Evolutionary conservation across 2,888 invertebrate species (phyloP), one percentile per base, ranked within the genome.

Genomic region (Parapristionchus giblindavisi): DNA sequence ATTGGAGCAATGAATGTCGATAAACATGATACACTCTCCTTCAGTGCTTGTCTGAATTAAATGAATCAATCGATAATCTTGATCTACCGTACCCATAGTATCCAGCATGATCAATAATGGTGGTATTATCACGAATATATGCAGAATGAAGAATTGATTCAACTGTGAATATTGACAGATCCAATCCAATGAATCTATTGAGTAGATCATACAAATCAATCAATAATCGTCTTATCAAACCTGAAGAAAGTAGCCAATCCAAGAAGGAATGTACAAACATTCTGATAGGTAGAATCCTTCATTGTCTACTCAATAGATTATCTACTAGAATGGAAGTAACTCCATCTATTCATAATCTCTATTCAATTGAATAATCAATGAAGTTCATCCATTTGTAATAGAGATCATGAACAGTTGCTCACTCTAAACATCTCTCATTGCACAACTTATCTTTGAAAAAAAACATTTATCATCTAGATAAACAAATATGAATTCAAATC

Each of bases 221-320:
- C 43, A 8, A 43, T 43, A 43, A 14, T 43, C 17, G 11, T 8
- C 43, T 8, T 17, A 14, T 43, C 43, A 17, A 14, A 63, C 63
- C 63, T 63, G 63, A 63, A 63, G 1, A 63, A 34, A 21, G 63
- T 63, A 11, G 63, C 63, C 2, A 63, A 38, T n/a, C 63, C 63
- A 27, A 63, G 2, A 17, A 63, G 11, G 27, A 63, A 21, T 1
- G 63, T 63, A 43, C 63, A 63, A 11, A 63, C 2, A 63, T 63
- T 38, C 14, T 63, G 63, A 27, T 40, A 63, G n/a, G 24, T 2
- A 24, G 40, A 24, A 34, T 63, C 63, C 2, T 63, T 63, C 40
- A 63, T 27, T n/a, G n/a, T n/a, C n/a, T n/a, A n/a, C n/a, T n/a
- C n/a, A n/a, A n/a, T n/a, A n/a, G n/a, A n/a, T n/a, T n/a, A n/a